Evolutionary conservation across 2,797 vertebrate species (phyloP).

Genomic region (Chloroceryle inda): DNA sequence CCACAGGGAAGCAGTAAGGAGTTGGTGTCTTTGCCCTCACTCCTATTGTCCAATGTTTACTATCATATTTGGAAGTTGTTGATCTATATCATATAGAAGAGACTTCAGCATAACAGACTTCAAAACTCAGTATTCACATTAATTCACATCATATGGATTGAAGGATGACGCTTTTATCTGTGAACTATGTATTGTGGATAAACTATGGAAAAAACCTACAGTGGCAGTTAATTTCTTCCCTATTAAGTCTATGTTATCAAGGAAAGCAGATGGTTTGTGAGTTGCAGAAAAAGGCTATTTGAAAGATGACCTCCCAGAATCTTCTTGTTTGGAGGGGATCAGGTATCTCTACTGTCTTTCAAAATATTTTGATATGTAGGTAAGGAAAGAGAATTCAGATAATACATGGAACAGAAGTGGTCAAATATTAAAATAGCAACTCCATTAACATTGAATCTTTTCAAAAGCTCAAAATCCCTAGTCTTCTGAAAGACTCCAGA

Average conservation of each 20-base stretch:
- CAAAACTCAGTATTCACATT: background rate
- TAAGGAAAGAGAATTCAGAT: background rate
- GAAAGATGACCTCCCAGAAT: background rate
- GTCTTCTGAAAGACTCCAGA: background rate
- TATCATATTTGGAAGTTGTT: background rate
- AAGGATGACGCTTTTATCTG: background rate
- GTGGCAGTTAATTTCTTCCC: background rate
- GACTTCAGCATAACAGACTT: background rate
- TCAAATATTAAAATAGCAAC: background rate
- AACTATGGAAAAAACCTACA: background rate
- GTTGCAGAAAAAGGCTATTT: background rate
- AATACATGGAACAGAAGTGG: background rate
- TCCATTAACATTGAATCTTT: background rate
- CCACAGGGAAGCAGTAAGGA: background rate
- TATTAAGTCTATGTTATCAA: background rate
- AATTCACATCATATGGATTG: background rate
- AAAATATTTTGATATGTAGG: background rate
- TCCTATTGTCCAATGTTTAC: background rate
- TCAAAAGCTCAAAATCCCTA: background rate
- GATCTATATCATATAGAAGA: background rate
- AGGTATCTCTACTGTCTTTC: background rate
- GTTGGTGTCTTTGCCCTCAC: background rate
- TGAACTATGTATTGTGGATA: background rate
- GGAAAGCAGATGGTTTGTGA: background rate
- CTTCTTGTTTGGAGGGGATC: background rate